Evolutionary conservation across 2,797 vertebrate genomes (phyloP).

Genomic region (Poecile montanus): DNA sequence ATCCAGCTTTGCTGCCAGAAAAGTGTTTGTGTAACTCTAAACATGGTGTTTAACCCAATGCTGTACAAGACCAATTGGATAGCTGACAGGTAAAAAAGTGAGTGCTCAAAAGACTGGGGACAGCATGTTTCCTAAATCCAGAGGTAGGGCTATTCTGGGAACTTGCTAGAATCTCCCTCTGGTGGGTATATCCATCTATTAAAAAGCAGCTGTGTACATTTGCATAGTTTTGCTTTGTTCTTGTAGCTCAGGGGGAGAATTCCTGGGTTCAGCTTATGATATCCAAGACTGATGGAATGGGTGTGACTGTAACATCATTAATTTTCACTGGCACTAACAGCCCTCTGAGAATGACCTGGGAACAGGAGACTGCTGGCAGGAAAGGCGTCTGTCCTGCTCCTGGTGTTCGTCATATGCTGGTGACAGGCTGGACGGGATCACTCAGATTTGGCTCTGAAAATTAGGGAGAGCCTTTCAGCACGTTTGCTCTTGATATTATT

Average conservation of each 20-base stretch:
- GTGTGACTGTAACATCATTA: background rate
- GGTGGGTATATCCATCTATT: background rate
- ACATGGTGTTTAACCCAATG: background rate
- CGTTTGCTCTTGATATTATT: background rate
- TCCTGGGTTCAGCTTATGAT: background rate
- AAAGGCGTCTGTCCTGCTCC: fast-evolving
- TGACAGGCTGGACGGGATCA: background rate
- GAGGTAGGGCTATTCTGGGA: background rate
- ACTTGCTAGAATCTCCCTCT: background rate
- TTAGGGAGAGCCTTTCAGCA: background rate
- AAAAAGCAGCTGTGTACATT: background rate
- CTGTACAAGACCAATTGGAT: background rate
- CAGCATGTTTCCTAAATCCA: background rate
- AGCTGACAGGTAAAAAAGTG: background rate
- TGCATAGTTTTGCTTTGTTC: background rate
- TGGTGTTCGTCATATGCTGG: background rate
- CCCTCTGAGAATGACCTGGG: background rate
- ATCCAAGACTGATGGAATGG: background rate
- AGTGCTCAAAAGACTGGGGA: background rate
- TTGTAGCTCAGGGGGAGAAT: background rate
- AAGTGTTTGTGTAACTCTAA: background rate
- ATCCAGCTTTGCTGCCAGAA: background rate
- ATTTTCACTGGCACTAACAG: background rate
- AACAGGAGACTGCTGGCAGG: background rate
- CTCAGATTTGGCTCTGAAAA: background rate